phyloP scores from a whole-genome alignment of 92 coral and sea anemone genomes.

The Porites divaricata region DNA sequence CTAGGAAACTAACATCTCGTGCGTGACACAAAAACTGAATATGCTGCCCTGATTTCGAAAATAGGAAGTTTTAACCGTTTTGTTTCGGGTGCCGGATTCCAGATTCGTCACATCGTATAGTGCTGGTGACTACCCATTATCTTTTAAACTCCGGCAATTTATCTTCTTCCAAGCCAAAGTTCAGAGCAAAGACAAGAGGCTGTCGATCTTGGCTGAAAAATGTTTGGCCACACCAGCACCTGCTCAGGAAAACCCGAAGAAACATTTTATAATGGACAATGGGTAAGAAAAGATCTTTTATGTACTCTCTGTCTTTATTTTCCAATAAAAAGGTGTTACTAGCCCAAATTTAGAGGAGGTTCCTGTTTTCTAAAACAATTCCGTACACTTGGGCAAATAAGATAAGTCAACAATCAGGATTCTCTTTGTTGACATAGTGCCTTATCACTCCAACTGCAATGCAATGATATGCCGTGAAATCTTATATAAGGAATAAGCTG shows the following conservation, averaged over 20 bases:
- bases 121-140: neutral
- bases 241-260: neutral
- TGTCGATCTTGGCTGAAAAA: slow-evolving; percentile 3
- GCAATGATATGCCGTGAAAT: too few species aligned
- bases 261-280: neutral
- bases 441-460: too few species aligned
- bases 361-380: too few species aligned
- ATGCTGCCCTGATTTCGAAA: neutral
- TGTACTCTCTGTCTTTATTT: neutral
- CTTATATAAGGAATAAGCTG: too few species aligned
- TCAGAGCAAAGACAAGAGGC: slow-evolving; percentile 7
- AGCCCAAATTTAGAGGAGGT: too few species aligned
- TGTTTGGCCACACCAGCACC: slow-evolving; percentile 28
- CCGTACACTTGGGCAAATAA: too few species aligned
- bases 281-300: neutral
- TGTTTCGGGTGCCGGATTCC: neutral
- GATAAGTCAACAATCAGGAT: too few species aligned
- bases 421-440: too few species aligned
- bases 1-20: too few species aligned
- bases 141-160: slow-evolving; percentile 16
- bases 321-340: too few species aligned
- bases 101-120: neutral
- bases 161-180: slow-evolving; percentile 14
- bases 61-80: neutral
- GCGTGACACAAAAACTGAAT: too few species aligned